A percentile compares a stretch with the other conserved stretches of the same genome.
These are phyloP conservation scores for Egretta garzetta DNA, from an alignment of 2,113 vertebrate species.

Conservation along the genomic window DNA sequence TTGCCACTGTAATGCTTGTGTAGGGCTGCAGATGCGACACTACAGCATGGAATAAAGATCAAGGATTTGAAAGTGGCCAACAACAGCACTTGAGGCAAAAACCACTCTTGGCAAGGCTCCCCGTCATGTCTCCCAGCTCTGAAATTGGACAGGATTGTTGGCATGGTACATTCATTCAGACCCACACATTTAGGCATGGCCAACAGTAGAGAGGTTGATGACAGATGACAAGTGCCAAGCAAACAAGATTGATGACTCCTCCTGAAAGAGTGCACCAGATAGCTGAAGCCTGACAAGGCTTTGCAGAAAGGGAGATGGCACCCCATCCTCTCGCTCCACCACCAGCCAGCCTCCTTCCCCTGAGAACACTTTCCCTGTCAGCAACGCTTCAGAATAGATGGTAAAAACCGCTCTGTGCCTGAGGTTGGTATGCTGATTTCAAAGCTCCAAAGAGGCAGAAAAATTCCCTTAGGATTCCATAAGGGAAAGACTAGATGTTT, in stretches of 20 bases:
- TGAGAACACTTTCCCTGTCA: conserved; percentile 18
- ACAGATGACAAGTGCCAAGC: conserved; percentile 21
- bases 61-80: conserved; percentile 5
- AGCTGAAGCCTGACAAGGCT: conserved; percentile 32
- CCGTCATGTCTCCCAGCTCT: conserved; percentile 10
- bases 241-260: conserved; percentile 42
- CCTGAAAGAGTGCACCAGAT: conserved; percentile 20
- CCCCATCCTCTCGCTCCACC: neutral
- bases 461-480: neutral
- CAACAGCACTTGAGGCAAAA: neutral
- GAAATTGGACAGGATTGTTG: conserved; percentile 38
- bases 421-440: neutral
- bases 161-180: neutral
- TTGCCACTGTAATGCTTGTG: neutral
- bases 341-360: conserved; percentile 21
- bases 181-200: neutral
- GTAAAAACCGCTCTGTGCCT: neutral
- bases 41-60: neutral
- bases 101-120: conserved; percentile 12
- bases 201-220: conserved; percentile 43
- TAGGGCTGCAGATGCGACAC: neutral
- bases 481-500: neutral
- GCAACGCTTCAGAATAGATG: neutral
- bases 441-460: neutral
- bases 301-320: conserved; percentile 18